Evolutionary conservation across 2,888 invertebrate species (phyloP), one percentile per base, ranked within the genome.

Genomic region (Griposia aprilina): DNA sequence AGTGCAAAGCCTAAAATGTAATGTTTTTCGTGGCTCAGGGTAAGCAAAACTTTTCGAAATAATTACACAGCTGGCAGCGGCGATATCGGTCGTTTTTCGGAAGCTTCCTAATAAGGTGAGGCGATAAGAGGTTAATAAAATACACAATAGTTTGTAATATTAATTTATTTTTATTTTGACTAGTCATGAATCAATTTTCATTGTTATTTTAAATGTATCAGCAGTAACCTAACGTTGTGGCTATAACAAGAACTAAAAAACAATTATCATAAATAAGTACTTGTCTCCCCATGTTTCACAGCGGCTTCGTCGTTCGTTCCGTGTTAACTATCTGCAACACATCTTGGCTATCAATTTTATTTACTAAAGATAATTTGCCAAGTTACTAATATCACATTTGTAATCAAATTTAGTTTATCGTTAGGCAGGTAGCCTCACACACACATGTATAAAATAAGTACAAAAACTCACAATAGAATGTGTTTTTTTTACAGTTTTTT

Each of bases 161-260:
- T 70, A 71, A 68, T 76, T 84, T 88, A 86, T 87, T 87, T 92
- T 91, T 93, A 94, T 93, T 94, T 93, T 95, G 95, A 95, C 95
- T 95, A 95, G 95, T 93, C 89, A 93, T 93, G 90, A 93, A 95
- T 94, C 85, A 93, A 93, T 92, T 92, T 91, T 89, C 88, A 91
- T 90, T 7, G 50, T 84, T 79, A 85, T 82, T 79, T 77, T 65
- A 75, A 83, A 77, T 80, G 78, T 84, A 80, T 74, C 70, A 79
- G 81, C 78, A 83, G 73, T 85, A 80, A 83, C 78, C 78, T 83
- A 78, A 88, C 71, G 69, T 67, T 52, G 81, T 78, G 78, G 85
- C 77, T 78, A 62, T 74, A 81, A 78, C 81, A 82, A 86, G 69
- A 87, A 81, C 81, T 82, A 81, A 83, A 36, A 87, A 76, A 80